Base-by-base conservation (phyloP, 2,888 invertebrate genomes). In the Liposcelis brunnea region DNA sequence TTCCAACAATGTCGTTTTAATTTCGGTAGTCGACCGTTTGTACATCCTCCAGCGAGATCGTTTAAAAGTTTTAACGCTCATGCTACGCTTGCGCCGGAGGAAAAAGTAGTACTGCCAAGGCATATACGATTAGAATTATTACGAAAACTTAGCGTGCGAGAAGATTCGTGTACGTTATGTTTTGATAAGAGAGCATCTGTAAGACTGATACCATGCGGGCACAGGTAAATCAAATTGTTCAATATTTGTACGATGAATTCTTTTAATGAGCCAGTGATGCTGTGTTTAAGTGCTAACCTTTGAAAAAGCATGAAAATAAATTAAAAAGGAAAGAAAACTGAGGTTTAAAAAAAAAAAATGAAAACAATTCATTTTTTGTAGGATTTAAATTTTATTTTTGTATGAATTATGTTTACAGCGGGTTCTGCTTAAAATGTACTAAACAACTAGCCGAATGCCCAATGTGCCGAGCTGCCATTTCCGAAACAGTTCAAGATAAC, bases 1-100 rank as follows among this genome's bases (percentile, higher is more conserved):
- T 93, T 89, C 69, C 93, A 94, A 61, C 91, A 91, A 59, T 90
- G 90, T 64, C 72, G 78, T 42, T 93, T 93, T 65, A 93, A 93
- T 66, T 93, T 93, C 64, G 93, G 93, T 45, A 69, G 75, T 49
- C 71, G 75, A 50, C 76, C 82, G 1, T 93, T 91, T 65, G 68
- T 67, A 53, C 79, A 68, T 68, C 80, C 87, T 35, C 90, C 91
- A 0, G 72, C 75, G 54, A 63, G 74, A 21, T 57, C 60, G 21
- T 90, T 72, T 64, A 68, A 70, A 47, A 72, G 69, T 49, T 90
- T 91, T 64, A 91, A 93, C 59, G 77, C 82, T 42, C 68, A 72
- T 55, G 87, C 83, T 12, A 60, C 60, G n/a, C 69, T 93, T 43
- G 70, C 73, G n/a, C 72, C 76, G 2, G 80, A 83, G 51, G 77